A percentile compares a stretch with the other conserved stretches of the same genome.
phyloP scores from a whole-genome alignment of 2,888 invertebrate species.

The Spodoptera exigua region DNA sequence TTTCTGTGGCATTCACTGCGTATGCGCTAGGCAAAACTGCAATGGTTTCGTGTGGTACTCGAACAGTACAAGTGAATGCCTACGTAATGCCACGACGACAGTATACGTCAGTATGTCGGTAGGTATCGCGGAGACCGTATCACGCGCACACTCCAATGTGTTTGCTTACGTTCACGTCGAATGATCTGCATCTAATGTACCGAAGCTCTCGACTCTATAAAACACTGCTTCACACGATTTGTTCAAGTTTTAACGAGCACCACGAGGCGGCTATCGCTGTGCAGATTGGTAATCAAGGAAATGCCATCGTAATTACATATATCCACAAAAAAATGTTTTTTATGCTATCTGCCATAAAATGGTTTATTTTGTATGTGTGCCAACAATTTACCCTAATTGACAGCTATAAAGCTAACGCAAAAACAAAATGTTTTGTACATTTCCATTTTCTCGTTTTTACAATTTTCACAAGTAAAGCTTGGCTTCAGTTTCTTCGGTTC shows the following conservation, averaged over 20 bases:
- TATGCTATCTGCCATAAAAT: slow-evolving; percentile 14
- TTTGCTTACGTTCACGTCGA: slow-evolving; percentile 57
- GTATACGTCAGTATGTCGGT: slow-evolving; percentile 48
- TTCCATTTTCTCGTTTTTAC: slow-evolving; percentile 26
- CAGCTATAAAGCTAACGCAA: slow-evolving; percentile 43
- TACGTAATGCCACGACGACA: slow-evolving; percentile 32
- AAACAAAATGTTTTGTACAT: slow-evolving; percentile 33
- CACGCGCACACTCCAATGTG: slow-evolving; percentile 50
- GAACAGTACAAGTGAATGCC: slow-evolving; percentile 10
- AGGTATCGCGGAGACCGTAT: slow-evolving; percentile 43
- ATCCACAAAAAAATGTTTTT: slow-evolving; percentile 2
- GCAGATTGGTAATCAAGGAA: slow-evolving; percentile 3
- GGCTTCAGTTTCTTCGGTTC: slow-evolving; percentile 8
- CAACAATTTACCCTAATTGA: slow-evolving; percentile 48
- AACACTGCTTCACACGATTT: slow-evolving; percentile 34
- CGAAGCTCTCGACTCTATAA: slow-evolving; percentile 49
- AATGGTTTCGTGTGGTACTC: slow-evolving; percentile 35
- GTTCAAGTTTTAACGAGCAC: slow-evolving; percentile 19
- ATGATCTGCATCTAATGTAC: slow-evolving; percentile 54
- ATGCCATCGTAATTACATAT: background rate
- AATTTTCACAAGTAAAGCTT: slow-evolving; percentile 28
- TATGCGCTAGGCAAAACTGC: slow-evolving; percentile 16
- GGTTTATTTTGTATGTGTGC: slow-evolving; percentile 43
- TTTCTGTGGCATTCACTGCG: slow-evolving; percentile 4
- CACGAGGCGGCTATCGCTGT: slow-evolving; percentile 7